A percentile compares a stretch with the other conserved stretches of the same genome.
phyloP scores from a whole-genome alignment of 2,888 invertebrate genomes.

The Heliothis peltigera region DNA sequence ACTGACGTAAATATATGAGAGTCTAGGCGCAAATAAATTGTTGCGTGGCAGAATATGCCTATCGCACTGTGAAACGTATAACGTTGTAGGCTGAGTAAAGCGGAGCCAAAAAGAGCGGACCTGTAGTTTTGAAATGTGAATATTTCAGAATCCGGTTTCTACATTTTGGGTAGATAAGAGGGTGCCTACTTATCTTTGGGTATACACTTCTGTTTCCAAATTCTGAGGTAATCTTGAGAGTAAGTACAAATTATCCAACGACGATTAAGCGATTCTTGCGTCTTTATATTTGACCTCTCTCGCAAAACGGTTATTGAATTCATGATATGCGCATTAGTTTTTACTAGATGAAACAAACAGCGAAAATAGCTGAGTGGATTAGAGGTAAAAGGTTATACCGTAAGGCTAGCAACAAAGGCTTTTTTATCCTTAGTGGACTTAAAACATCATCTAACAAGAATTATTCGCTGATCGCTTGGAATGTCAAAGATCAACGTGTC shows the following conservation, averaged over 20 bases:
- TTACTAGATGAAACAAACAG: neutral
- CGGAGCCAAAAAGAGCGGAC: neutral
- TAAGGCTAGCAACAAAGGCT: neutral
- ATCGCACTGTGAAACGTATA: slow-evolving; percentile 4
- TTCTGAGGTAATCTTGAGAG: no score
- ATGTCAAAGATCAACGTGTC: neutral
- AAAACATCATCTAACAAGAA: neutral
- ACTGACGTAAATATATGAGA: slow-evolving; percentile 19
- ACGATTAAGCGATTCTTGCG: no score
- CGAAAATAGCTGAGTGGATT: neutral
- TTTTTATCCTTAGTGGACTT: no score
- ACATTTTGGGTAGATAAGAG: no score
- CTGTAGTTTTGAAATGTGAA: neutral
- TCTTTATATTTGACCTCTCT: no score
- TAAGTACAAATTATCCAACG: no score
- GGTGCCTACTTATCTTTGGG: no score
- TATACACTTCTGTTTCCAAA: no score
- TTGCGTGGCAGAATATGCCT: slow-evolving; percentile 15
- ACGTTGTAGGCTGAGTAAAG: neutral
- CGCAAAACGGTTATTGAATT: no score
- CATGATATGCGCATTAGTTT: neutral
- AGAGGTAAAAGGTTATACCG: neutral
- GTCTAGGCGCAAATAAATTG: slow-evolving; percentile 35
- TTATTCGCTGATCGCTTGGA: no score
- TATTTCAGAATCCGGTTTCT: neutral